A percentile compares a stretch with the other conserved stretches of the same genome.
These are phyloP conservation scores for Circaetus cinerascens DNA, from an alignment of 2,113 vertebrate species.

Conservation along the genomic window DNA sequence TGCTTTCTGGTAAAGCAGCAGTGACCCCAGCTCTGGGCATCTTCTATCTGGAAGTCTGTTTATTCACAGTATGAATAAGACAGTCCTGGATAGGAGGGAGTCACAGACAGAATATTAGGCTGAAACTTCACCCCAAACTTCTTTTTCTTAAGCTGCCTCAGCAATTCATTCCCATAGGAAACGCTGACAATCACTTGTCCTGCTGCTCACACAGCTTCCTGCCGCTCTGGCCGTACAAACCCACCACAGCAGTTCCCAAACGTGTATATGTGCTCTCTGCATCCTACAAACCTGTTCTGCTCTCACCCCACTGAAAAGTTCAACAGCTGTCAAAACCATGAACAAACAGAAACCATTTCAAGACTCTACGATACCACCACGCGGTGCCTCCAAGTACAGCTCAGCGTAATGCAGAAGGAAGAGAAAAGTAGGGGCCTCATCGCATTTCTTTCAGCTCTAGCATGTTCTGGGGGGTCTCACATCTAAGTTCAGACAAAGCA, in stretches of 20 bases:
- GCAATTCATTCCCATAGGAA: background rate
- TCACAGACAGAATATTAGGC: background rate
- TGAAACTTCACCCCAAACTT: background rate
- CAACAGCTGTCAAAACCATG: background rate
- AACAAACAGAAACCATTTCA: background rate
- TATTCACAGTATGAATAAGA: background rate
- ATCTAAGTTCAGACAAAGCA: background rate
- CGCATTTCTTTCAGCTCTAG: background rate
- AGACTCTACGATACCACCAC: background rate
- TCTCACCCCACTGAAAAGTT: background rate
- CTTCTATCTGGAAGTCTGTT: background rate
- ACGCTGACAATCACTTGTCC: background rate
- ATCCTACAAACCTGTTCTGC: background rate
- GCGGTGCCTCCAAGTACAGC: background rate
- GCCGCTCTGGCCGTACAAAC: background rate
- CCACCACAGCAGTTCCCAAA: background rate
- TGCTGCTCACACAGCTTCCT: background rate
- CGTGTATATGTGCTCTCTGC: background rate
- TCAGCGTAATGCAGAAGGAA: background rate
- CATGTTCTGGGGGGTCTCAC: background rate
- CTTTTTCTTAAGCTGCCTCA: background rate
- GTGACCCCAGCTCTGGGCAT: background rate
- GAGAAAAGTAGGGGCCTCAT: background rate
- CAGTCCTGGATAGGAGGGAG: background rate
- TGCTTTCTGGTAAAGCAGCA: background rate